phyloP scores from a whole-genome alignment of 2,888 invertebrate genomes.

The Chironomus riparius region DNA sequence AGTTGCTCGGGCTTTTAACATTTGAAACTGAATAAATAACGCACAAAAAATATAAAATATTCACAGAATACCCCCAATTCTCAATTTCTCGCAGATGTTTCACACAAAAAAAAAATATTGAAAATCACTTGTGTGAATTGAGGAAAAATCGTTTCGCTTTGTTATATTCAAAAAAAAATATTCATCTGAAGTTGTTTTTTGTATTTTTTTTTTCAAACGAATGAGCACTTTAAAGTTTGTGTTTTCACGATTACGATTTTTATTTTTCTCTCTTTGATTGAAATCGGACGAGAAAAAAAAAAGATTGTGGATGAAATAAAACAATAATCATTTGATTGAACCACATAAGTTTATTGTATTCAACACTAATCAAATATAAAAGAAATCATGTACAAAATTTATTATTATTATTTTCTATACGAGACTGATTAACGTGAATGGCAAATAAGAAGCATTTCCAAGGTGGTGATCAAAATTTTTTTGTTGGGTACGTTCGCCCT shows the following conservation, averaged over 20 bases:
- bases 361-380: background rate
- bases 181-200: background rate
- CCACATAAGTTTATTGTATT: background rate
- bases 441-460: too few species aligned
- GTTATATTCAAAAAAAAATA: background rate
- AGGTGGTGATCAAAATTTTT: too few species aligned
- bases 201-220: background rate
- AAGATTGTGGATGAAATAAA: background rate
- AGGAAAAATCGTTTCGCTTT: background rate
- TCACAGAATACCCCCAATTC: too few species aligned
- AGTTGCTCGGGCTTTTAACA: too few species aligned
- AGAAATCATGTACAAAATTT: background rate
- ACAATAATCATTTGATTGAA: background rate
- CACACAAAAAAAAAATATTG: background rate
- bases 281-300: background rate
- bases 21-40: too few species aligned
- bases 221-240: slow-evolving; percentile 9
- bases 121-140: background rate
- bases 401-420: too few species aligned
- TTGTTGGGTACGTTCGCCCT: too few species aligned
- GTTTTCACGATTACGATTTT: background rate
- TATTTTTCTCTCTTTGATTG: background rate
- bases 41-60: too few species aligned
- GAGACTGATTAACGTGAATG: too few species aligned
- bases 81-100: too few species aligned